Evolutionary conservation across 2,888 invertebrate species (phyloP).

Genomic region (Aquatica leii): DNA sequence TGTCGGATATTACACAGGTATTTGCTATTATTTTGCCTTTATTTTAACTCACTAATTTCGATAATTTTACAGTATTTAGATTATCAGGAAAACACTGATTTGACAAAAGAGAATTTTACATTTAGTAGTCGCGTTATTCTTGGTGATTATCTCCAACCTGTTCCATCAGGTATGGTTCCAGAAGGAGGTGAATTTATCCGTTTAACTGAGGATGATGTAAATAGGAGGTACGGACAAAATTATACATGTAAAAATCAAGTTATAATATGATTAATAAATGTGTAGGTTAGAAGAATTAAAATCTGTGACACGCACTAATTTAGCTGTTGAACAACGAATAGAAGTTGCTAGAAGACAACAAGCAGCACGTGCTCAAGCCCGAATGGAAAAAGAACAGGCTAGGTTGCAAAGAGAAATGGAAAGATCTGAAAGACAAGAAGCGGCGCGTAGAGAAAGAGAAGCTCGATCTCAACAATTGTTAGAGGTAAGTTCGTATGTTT

Average conservation of each 20-base stretch:
- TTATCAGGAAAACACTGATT: slow-evolving; percentile 64
- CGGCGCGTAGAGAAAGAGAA: slow-evolving; percentile 82
- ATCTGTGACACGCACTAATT: slow-evolving; percentile 67
- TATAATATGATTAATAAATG: not conserved
- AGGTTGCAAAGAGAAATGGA: slow-evolving; percentile 75
- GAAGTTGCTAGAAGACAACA: slow-evolving; percentile 78
- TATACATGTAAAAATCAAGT: not conserved
- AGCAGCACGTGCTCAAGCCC: slow-evolving; percentile 77
- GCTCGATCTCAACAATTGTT: slow-evolving; percentile 84
- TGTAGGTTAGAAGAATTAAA: slow-evolving; percentile 73
- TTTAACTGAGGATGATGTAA: slow-evolving; percentile 83
- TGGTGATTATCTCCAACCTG: slow-evolving; percentile 90
- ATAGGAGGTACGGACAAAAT: slow-evolving; percentile 67
- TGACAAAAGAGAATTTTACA: slow-evolving; percentile 89
- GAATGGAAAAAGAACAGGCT: slow-evolving; percentile 74
- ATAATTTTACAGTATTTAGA: slow-evolving; percentile 74
- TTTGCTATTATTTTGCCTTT: slow-evolving; percentile 42
- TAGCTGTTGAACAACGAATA: slow-evolving; percentile 79
- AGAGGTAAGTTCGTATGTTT: slow-evolving; percentile 70
- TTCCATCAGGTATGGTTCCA: slow-evolving; percentile 67
- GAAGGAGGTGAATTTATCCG: slow-evolving; percentile 78
- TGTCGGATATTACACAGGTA: slow-evolving; percentile 73
- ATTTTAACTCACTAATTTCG: not conserved
- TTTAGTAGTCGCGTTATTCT: slow-evolving; percentile 89
- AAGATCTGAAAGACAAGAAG: slow-evolving; percentile 83